Conservation (phyloP, 2,113 vertebrate species). For the Plecturocebus donacophilus region DNA sequence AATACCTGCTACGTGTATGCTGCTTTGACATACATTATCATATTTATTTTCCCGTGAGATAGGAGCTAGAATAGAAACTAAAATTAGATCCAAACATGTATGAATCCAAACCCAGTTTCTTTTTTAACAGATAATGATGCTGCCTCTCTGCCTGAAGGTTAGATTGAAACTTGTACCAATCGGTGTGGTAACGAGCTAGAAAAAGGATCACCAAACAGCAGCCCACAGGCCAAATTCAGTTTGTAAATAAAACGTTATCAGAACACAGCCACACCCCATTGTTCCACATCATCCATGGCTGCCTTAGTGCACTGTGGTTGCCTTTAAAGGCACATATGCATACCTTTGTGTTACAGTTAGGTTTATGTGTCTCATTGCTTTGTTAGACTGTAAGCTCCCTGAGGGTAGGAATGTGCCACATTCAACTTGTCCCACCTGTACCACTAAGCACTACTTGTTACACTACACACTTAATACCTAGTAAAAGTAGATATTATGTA, state of each 20-base stretch:
- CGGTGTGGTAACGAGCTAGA: neutral
- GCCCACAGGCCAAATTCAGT: fast-evolving
- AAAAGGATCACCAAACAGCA: neutral
- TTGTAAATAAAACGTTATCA: neutral
- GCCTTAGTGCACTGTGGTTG: fast-evolving
- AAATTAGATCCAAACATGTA: neutral
- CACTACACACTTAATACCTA: too few relatives aligned
- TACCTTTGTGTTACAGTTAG: neutral
- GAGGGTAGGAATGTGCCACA: too few relatives aligned
- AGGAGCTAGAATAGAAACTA: neutral
- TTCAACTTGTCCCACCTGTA: neutral
- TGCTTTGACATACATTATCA: neutral
- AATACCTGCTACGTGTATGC: neutral
- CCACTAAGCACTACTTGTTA: neutral
- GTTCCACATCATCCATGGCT: fast-evolving
- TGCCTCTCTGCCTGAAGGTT: neutral
- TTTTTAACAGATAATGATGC: fast-evolving
- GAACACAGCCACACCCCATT: neutral
- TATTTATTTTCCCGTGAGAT: neutral
- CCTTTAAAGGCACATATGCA: neutral
- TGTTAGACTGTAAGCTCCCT: neutral
- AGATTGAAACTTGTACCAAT: neutral
- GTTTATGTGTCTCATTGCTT: too few relatives aligned
- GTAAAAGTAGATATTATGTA: neutral
- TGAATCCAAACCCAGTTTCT: neutral